Evolutionary conservation across 1,140 invertebrate species (phyloP), one percentile per base, ranked within the genome.

Genomic region (Argopecten irradians): DNA sequence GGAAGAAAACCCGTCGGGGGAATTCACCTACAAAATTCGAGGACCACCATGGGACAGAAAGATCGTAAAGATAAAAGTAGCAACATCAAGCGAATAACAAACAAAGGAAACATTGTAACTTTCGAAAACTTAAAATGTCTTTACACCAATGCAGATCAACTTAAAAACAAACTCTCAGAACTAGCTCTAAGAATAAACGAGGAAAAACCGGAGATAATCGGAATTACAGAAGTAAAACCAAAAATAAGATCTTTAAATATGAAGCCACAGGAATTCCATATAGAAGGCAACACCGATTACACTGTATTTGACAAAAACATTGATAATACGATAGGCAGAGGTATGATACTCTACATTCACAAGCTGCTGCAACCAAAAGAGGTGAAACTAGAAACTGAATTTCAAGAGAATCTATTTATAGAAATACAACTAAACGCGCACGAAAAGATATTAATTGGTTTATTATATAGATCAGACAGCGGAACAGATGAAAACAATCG

Each of bases 21-120:
- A 89, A 41, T 84, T 32, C 85, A 34, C 9, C 1, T 84, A 36
- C 85, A 83, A 83, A 84, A 85, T 89, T 19, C 46, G 85, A n/a
- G 85, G 85, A 9, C 88, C 88, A 86, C 82, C 82, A 5, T 89
- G 88, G 88, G 82, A 71, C 83, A 39, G 88, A 55, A 55, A 34
- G 9, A 28, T 84, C 34, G 22, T 55, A 34, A 89, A 43, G 13
- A 39, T 89, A 19, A 28, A 16, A 35, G 28, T 9, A 16, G 22
- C 43, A 46, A 46, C 11, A 46, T 2, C 2, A 16, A 5, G 2
- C 43, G 43, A 46, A 2, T 46, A 46, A 46, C 43, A 46, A 16
- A 22, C 9, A 46, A 46, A 46, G 14, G 22, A 46, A 11, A 46
- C 13, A 46, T 19, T 46, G 3, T 16, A 2, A 46, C n/a, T 11